These are phyloP conservation scores for Myotis brandtii DNA, from an alignment of 2,113 vertebrate genomes.

Conservation along the genomic window DNA sequence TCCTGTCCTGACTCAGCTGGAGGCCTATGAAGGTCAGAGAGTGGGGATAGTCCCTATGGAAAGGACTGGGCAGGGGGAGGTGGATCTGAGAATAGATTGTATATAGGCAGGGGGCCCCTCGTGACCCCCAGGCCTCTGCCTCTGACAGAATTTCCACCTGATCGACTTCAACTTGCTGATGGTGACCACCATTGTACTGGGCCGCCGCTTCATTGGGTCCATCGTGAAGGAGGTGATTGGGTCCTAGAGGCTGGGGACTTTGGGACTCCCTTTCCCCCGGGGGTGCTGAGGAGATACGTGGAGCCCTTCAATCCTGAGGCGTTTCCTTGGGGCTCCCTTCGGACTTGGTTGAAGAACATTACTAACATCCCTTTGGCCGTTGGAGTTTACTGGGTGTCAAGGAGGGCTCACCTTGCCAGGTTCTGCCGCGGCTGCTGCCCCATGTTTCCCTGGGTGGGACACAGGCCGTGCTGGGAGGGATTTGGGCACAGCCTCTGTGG, in stretches of 20 bases:
- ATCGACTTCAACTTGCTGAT: slow-evolving; percentile 99
- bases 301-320: slow-evolving; percentile 14
- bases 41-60: slow-evolving; percentile 69
- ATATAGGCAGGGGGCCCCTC: slow-evolving; percentile 7
- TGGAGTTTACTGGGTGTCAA: slow-evolving; percentile 7
- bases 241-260: slow-evolving; percentile 56
- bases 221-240: slow-evolving; percentile 96
- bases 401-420: neutral
- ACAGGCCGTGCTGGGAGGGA: slow-evolving; percentile 40
- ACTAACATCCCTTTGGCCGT: neutral
- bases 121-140: slow-evolving; percentile 69
- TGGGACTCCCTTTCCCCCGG: neutral
- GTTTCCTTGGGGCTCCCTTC: slow-evolving; percentile 28
- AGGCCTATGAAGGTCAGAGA: slow-evolving; percentile 76
- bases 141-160: slow-evolving; percentile 96
- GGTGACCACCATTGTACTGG: slow-evolving; percentile 95
- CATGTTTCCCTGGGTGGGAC: slow-evolving; percentile 47
- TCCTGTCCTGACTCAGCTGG: slow-evolving; percentile 76
- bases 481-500: neutral
- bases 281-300: neutral
- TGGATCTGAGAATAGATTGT: neutral
- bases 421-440: slow-evolving; percentile 27
- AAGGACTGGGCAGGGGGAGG: slow-evolving; percentile 56
- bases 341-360: slow-evolving; percentile 14
- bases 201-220: slow-evolving; percentile 94